Evolutionary conservation across 2,113 vertebrate species (phyloP).

Genomic region (Globicephala melas): DNA sequence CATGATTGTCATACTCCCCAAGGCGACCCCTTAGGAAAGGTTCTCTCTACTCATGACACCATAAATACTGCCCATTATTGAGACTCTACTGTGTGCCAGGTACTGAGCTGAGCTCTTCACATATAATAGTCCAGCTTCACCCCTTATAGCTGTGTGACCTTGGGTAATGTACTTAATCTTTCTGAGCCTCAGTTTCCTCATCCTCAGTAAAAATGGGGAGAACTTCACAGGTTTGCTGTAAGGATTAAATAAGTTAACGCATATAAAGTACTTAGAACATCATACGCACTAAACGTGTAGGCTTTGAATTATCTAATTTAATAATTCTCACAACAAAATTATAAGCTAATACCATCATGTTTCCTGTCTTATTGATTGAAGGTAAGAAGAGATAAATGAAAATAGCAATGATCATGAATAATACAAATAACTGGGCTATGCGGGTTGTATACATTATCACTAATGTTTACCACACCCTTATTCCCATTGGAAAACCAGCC

Average conservation of each 20-base stretch:
- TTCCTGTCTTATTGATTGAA: neutral
- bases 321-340: neutral
- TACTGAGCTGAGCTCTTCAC: neutral
- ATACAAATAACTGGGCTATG: neutral
- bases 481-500: neutral
- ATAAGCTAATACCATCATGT: neutral
- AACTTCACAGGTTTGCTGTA: neutral
- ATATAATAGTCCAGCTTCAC: neutral
- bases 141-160: neutral
- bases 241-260: neutral
- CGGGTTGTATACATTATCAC: neutral
- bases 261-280: neutral
- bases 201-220: constrained; percentile 2
- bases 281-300: neutral
- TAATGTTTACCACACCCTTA: neutral
- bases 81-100: neutral
- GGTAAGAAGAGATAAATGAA: neutral
- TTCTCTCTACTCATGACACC: neutral
- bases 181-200: neutral
- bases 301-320: neutral
- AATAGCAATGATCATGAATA: neutral
- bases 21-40: neutral
- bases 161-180: neutral
- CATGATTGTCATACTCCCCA: neutral
- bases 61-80: neutral